Evolutionary conservation across 2,113 vertebrate genomes (phyloP).

Genomic region (Agapornis roseicollis): DNA sequence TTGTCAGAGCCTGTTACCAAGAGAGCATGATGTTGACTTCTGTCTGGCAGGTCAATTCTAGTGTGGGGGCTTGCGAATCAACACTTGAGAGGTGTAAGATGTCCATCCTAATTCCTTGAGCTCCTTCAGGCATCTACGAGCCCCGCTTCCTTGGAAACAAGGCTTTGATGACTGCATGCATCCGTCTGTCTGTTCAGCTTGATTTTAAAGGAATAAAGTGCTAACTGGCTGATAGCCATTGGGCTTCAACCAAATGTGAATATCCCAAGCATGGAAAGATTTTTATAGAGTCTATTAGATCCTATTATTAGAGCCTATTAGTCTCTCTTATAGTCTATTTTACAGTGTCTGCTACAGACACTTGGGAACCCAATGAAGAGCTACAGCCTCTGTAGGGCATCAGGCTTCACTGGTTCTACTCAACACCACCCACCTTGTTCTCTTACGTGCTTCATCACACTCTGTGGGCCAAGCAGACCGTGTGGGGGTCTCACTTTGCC

Average conservation of each 20-base stretch:
- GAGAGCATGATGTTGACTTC: background rate
- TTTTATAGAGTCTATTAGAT: background rate
- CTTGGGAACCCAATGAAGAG: background rate
- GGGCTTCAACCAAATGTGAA: background rate
- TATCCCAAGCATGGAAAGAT: background rate
- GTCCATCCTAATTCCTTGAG: background rate
- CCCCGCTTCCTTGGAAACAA: conserved; percentile 2
- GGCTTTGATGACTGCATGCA: background rate
- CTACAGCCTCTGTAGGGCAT: background rate
- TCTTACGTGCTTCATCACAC: background rate
- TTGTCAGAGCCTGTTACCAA: background rate
- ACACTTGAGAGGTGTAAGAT: background rate
- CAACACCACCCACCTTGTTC: background rate
- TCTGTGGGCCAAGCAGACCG: background rate
- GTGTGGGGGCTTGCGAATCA: background rate
- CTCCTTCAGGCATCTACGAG: background rate
- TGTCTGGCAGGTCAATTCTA: background rate
- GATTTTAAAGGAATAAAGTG: background rate
- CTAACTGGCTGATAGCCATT: background rate
- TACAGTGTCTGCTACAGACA: background rate
- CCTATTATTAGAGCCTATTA: background rate
- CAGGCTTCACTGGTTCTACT: background rate
- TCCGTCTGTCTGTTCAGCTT: background rate
- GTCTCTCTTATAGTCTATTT: background rate
- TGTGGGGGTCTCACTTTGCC: background rate